Percentiles rank a stretch among this genome's conserved stretches.
phyloP scores from a whole-genome alignment of 2,888 invertebrate genomes.

The Lasioglossum villosulum region DNA sequence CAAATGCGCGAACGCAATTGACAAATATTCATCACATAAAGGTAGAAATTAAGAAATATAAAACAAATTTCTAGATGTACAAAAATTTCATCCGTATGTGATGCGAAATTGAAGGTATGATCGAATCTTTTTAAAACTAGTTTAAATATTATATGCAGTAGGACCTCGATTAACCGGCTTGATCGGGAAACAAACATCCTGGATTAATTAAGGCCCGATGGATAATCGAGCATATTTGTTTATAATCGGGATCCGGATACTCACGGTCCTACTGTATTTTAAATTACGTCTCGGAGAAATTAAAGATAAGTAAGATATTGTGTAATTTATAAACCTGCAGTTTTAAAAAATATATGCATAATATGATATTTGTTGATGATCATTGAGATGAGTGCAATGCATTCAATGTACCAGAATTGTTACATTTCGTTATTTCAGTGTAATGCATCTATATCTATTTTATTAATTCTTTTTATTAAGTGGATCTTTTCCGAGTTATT shows the following conservation, averaged over 20 bases:
- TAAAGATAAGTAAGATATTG: slow-evolving; percentile 11
- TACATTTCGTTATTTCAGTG: background rate
- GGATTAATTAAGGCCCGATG: too few species aligned
- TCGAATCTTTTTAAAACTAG: background rate
- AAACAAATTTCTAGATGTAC: slow-evolving; percentile 93
- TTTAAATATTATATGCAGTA: background rate
- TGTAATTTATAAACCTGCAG: background rate
- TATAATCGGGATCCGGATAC: too few species aligned
- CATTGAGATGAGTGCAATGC: background rate
- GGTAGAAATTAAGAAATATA: slow-evolving; percentile 99
- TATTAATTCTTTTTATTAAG: background rate
- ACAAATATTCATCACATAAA: slow-evolving; percentile 99
- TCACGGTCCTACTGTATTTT: background rate
- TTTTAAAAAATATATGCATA: background rate
- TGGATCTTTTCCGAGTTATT: background rate
- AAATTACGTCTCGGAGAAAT: background rate
- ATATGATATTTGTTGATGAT: background rate
- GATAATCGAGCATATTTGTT: too few species aligned
- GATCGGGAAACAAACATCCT: too few species aligned
- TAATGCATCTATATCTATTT: slow-evolving; percentile 41
- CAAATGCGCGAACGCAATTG: slow-evolving; percentile 93
- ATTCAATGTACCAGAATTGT: background rate
- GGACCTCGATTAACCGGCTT: too few species aligned
- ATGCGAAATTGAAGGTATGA: background rate
- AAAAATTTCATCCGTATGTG: background rate